These are phyloP conservation scores for Machimus atricapillus DNA, from an alignment of 2,888 invertebrate species.

Conservation along the genomic window DNA sequence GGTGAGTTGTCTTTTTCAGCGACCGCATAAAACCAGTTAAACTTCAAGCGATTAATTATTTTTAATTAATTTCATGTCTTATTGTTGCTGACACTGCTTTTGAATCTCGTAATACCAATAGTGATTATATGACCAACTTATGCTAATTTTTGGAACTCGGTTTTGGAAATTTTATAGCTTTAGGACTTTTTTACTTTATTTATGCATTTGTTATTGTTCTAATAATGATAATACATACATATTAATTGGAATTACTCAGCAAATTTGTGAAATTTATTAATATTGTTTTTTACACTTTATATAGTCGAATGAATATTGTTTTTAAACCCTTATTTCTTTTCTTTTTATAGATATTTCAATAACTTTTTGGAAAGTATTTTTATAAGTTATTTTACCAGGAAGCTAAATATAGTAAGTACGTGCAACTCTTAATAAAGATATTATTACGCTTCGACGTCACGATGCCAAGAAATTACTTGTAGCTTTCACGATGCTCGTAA, in stretches of 20 bases:
- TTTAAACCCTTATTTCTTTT: neutral
- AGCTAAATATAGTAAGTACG: neutral
- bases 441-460: neutral
- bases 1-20: neutral
- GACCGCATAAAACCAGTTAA: neutral
- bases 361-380: neutral
- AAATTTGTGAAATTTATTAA: too few relatives aligned
- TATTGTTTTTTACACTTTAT: too few relatives aligned
- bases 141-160: neutral
- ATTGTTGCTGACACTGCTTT: neutral
- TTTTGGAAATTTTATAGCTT: neutral
- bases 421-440: neutral
- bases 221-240: too few relatives aligned
- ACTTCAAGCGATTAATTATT: neutral
- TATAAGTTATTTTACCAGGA: neutral
- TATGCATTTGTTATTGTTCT: neutral
- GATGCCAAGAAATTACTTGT: neutral
- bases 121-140: neutral
- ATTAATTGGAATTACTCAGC: too few relatives aligned
- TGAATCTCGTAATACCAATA: neutral
- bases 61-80: neutral
- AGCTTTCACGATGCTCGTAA: neutral
- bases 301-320: neutral
- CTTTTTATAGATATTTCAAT: neutral
- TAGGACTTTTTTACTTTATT: too few relatives aligned